A percentile compares a stretch with the other conserved stretches of the same genome.
Conservation (phyloP, 2,797 vertebrate genomes). For the Acanthopagrus latus region DNA sequence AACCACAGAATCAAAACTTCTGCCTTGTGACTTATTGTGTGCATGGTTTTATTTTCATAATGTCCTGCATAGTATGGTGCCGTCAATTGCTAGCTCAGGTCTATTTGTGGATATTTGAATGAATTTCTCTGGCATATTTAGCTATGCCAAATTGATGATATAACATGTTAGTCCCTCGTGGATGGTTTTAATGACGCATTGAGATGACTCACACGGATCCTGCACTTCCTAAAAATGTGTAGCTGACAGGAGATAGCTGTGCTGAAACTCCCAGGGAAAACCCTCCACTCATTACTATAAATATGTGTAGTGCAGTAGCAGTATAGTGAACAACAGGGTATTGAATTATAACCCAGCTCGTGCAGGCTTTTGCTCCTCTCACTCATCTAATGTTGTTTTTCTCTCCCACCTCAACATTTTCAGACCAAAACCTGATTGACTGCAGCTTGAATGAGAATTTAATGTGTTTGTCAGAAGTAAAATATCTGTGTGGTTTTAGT, state of each 20-base stretch:
- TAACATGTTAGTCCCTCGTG: slow-evolving; percentile 21
- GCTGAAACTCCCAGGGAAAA: background rate
- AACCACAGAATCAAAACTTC: too few relatives aligned
- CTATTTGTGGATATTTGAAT: background rate
- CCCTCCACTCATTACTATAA: background rate
- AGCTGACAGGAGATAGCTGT: background rate
- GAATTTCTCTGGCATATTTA: background rate
- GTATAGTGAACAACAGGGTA: background rate
- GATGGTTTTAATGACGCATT: slow-evolving; percentile 36
- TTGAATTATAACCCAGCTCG: background rate
- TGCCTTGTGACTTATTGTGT: too few relatives aligned
- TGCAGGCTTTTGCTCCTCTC: too few relatives aligned
- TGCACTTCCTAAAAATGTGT: slow-evolving; percentile 24
- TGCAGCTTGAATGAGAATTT: background rate
- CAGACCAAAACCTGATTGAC: background rate
- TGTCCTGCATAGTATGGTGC: too few relatives aligned
- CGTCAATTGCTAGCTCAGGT: too few relatives aligned
- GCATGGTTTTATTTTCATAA: background rate
- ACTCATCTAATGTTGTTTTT: background rate
- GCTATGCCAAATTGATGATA: slow-evolving; percentile 14
- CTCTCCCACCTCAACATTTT: background rate
- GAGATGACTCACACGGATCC: slow-evolving; percentile 38
- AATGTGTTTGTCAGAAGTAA: background rate
- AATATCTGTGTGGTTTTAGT: background rate
- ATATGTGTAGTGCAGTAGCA: background rate